These are phyloP conservation scores for Gallinago undulata DNA, from an alignment of 2,113 vertebrate species.

Conservation along the genomic window DNA sequence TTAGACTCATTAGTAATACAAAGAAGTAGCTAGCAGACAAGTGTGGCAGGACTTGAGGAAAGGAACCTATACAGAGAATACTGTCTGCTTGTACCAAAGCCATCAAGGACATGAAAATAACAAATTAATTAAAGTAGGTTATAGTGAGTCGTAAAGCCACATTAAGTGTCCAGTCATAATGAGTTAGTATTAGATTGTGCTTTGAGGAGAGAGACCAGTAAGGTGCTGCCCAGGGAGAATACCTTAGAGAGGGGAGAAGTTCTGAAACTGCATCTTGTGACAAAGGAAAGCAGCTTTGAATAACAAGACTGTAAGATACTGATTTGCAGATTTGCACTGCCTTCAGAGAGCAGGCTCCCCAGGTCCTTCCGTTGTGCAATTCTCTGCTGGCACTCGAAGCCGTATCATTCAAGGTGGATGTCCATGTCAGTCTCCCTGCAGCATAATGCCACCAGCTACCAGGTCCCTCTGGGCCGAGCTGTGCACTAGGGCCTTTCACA, in stretches of 20 bases:
- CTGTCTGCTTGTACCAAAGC: neutral
- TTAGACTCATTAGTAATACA: slow-evolving; percentile 32
- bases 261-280: neutral
- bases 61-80: neutral
- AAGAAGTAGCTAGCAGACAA: neutral
- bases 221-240: neutral
- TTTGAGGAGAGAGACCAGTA: neutral
- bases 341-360: neutral
- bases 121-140: neutral
- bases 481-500: neutral
- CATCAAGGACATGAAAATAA: neutral
- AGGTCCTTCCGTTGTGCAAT: neutral
- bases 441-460: neutral
- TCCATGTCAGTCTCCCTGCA: neutral
- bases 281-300: neutral
- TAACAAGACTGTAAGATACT: too few relatives aligned
- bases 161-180: neutral
- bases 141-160: neutral
- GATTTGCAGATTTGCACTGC: neutral
- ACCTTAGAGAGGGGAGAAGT: neutral
- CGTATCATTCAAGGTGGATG: neutral
- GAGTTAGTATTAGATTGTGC: neutral
- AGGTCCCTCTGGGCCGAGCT: neutral
- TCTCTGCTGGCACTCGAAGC: neutral
- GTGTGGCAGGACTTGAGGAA: neutral